Base-by-base conservation (phyloP, 2,888 invertebrate genomes). In the Odontocolon sp. region DNA sequence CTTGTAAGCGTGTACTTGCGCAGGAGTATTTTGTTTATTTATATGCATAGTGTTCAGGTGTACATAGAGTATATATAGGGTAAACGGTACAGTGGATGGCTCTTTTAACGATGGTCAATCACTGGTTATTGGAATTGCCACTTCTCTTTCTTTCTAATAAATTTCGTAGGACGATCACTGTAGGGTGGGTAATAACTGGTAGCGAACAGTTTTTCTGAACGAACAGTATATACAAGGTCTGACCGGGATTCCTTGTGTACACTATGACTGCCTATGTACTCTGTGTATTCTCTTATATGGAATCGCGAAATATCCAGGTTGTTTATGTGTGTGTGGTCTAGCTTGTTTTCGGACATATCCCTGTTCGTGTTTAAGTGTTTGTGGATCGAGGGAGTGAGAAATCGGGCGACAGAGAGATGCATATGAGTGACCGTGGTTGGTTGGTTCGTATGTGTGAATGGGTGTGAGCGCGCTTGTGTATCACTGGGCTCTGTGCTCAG, bases 181-280 rank as follows among this genome's bases (percentile, higher is more conserved):
- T n/a, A n/a, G n/a, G n/a, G n/a, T n/a, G n/a, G n/a, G n/a, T n/a
- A n/a, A n/a, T n/a, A n/a, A n/a, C n/a, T n/a, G n/a, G n/a, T n/a
- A n/a, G n/a, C n/a, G n/a, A n/a, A n/a, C n/a, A n/a, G n/a, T n/a
- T n/a, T n/a, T n/a, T n/a, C n/a, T n/a, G n/a, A n/a, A n/a, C n/a
- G n/a, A n/a, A n/a, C n/a, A n/a, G n/a, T n/a, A n/a, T n/a, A n/a
- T 16, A 45, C 33, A 56, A 9, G 78, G 79, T 81, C 86, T 83
- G 84, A 84, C 80, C 78, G 82, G 80, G 77, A 78, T 80, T 75
- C 82, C 59, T 61, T 36, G 18, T 40, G 11, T 31, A 11, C 45
- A 16, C 40, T 54, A 23, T 2, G 5, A n/a, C 38, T 9, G 67
- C 36, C 36, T 47, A 52, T 36, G n/a, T 23, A 31, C 59, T 56